Percentiles rank a stretch among this genome's conserved stretches.
phyloP scores from a whole-genome alignment of 1,140 invertebrate genomes.

The Drosophila lacertosa region DNA sequence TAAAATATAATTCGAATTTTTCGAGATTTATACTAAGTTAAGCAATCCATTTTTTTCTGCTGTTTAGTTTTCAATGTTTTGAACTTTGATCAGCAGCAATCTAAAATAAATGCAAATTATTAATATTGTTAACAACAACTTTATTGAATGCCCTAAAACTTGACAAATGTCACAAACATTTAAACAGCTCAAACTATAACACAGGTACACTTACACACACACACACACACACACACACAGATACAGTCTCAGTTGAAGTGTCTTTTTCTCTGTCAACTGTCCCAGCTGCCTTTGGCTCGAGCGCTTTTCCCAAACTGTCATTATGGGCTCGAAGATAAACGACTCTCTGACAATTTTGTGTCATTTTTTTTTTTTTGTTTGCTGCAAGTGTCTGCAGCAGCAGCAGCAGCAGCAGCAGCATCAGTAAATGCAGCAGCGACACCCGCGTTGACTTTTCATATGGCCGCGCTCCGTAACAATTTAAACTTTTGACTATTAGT shows the following conservation, averaged over 20 bases:
- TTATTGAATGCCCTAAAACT: background rate
- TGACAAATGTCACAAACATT: background rate
- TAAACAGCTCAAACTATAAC: conserved; percentile 8
- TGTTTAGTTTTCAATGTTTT: too few relatives aligned
- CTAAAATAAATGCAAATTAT: too few relatives aligned
- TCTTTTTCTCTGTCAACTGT: conserved; percentile 44
- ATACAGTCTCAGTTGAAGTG: background rate
- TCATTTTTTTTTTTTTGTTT: conserved; percentile 47
- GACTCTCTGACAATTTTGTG: conserved; percentile 63
- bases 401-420: conserved; percentile 16
- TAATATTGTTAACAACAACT: too few relatives aligned
- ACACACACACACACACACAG: background rate
- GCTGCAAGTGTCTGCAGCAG: conserved; percentile 32
- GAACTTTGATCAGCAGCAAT: too few relatives aligned
- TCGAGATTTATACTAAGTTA: too few relatives aligned
- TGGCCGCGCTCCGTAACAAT: conserved; percentile 71
- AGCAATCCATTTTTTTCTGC: too few relatives aligned
- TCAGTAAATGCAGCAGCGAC: conserved; percentile 26
- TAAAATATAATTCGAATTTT: too few relatives aligned
- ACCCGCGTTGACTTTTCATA: conserved; percentile 73
- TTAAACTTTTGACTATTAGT: conserved; percentile 82
- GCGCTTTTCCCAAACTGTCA: conserved; percentile 70
- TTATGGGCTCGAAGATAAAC: conserved; percentile 79
- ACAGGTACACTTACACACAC: background rate
- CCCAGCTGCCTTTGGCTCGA: conserved; percentile 64